Evolutionary conservation across 2,888 invertebrate species (phyloP), one percentile per base, ranked within the genome.

Genomic region (Cheilosia urbana): DNA sequence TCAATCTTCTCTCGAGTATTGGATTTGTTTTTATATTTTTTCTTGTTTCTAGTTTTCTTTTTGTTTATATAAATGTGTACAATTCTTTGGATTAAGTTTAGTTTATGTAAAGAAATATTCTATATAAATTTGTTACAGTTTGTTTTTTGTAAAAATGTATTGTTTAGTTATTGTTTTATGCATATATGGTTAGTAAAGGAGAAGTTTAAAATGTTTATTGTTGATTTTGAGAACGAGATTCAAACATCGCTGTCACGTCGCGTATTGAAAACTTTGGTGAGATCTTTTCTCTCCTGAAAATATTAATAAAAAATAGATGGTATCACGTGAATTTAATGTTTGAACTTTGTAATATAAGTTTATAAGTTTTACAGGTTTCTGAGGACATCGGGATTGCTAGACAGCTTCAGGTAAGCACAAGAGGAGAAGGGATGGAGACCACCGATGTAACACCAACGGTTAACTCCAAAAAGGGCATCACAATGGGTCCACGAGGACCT

Each of bases 181-280:
- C 30, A 24, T 40, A n/a, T 60, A 34, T 37, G 40, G 55, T 63
- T 37, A 13, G 15, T 21, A 72, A 65, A 27, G 24, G 24, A 24
- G 30, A 60, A 49, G 55, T 65, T 45, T 13, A 49, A 55, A 69
- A 27, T 47, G 15, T 66, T 83, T 69, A 88, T 89, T 91, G 91
- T 89, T 92, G 92, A 88, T 92, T 92, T 90, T 92, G 92, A 81
- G 94, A 95, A 91, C 95, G 95, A 90, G 95, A 95, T 92, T 96
- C 96, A 90, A 96, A 96, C 91, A 96, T 94, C 87, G 96, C 96
- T 83, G 96, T 95, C 94, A 96, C 96, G 91, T 96, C 96, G 89
- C 95, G 95, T 89, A 96, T 96, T 90, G 95, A 95, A 92, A 95
- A 95, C 53, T 95, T 94, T 11, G 95, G 95, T 40, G 96, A 95